These are phyloP conservation scores for Darevskia nairensis DNA, from an alignment of 2,797 vertebrate species.

Conservation along the genomic window DNA sequence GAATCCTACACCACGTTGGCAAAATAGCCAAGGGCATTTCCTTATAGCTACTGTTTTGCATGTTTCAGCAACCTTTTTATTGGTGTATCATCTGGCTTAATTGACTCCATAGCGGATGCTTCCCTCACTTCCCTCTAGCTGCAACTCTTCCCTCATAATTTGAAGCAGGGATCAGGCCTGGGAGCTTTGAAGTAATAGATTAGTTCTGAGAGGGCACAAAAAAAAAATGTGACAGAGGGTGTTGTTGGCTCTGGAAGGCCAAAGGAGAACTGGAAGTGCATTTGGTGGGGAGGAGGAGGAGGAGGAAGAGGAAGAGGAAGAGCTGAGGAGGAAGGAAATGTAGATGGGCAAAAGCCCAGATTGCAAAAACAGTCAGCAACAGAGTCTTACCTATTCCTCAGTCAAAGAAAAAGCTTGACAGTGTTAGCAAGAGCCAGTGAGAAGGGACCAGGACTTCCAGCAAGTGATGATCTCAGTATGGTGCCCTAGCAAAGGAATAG, in stretches of 20 bases:
- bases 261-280: background rate
- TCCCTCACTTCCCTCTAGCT: background rate
- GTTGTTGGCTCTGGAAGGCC: background rate
- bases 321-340: background rate
- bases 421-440: background rate
- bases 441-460: background rate
- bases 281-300: too few species aligned
- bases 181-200: background rate
- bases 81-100: slow-evolving; percentile 26
- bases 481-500: background rate
- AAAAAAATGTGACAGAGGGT: background rate
- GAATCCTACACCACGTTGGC: background rate
- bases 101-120: background rate
- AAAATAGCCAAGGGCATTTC: slow-evolving; percentile 16
- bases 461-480: background rate
- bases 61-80: slow-evolving; percentile 29
- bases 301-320: too few species aligned
- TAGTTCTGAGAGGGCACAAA: background rate
- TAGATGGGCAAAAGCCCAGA: background rate
- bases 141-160: background rate
- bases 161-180: background rate
- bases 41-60: slow-evolving; percentile 11
- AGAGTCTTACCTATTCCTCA: background rate
- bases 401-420: background rate
- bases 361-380: background rate